Percentiles rank a stretch among this genome's conserved stretches.
phyloP scores from a whole-genome alignment of 1,140 invertebrate genomes.

The Telenomus remus region DNA sequence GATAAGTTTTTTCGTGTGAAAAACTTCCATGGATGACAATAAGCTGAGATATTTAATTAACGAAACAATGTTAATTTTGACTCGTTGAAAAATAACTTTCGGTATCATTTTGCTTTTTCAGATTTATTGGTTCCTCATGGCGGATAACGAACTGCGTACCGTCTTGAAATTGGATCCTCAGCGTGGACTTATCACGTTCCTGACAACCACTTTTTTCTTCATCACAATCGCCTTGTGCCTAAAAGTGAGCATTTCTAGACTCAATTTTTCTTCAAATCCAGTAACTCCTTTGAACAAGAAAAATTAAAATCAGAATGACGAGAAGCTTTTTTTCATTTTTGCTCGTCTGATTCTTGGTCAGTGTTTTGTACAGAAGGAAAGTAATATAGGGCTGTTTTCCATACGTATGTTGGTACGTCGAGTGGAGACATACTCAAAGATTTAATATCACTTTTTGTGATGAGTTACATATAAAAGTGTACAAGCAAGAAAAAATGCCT shows the following conservation, averaged over 20 bases:
- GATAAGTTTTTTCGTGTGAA: too few species aligned
- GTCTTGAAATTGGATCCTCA: slow-evolving; percentile 19
- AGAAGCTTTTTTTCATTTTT: neutral
- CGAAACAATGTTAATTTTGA: too few species aligned
- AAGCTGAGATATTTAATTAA: too few species aligned
- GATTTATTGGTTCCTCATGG: slow-evolving; percentile 41
- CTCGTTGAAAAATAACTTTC: too few species aligned
- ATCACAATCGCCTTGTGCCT: slow-evolving; percentile 18
- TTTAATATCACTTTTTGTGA: slow-evolving; percentile 60
- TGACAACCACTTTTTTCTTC: slow-evolving; percentile 26
- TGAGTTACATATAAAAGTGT: slow-evolving; percentile 45
- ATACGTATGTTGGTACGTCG: slow-evolving; percentile 41
- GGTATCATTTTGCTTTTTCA: slow-evolving; percentile 4
- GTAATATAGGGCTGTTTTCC: slow-evolving; percentile 49
- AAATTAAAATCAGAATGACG: slow-evolving; percentile 4
- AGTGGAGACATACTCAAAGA: slow-evolving; percentile 55
- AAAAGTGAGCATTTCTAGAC: slow-evolving; percentile 21
- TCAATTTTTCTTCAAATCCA: neutral
- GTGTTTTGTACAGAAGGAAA: slow-evolving; percentile 34
- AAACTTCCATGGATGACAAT: too few species aligned
- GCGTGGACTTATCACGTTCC: slow-evolving; percentile 14
- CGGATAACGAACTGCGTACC: slow-evolving; percentile 27
- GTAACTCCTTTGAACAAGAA: too few species aligned
- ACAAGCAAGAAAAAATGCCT: slow-evolving; percentile 52
- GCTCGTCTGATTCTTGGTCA: neutral